Percentiles rank a stretch among this genome's conserved stretches.
Conservation (phyloP, 2,797 vertebrate genomes). For the Craterocephalus amniculus region DNA sequence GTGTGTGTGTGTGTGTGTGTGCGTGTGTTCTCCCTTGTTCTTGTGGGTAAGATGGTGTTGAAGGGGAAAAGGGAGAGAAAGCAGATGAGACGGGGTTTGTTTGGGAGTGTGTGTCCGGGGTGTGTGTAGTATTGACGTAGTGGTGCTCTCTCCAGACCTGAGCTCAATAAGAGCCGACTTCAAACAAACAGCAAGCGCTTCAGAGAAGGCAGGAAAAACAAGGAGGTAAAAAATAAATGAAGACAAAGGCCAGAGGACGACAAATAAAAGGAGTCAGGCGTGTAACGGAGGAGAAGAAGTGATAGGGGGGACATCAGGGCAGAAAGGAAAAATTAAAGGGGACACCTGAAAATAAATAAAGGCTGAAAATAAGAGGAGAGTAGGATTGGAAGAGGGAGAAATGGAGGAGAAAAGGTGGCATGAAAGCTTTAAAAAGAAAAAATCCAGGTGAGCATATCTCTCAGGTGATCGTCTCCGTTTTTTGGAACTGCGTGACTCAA, state of each 20-base stretch:
- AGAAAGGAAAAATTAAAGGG: background rate
- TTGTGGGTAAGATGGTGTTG: conserved; percentile 31
- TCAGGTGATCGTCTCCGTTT: too few species aligned
- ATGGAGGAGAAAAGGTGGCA: too few species aligned
- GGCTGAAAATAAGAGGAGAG: background rate
- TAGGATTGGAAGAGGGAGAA: background rate
- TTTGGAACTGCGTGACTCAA: too few species aligned
- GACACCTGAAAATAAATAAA: background rate
- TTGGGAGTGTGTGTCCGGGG: conserved; percentile 18
- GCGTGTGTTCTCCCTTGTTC: conserved; percentile 4
- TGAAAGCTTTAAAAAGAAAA: background rate
- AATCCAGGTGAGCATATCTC: too few species aligned
- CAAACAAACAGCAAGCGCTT: conserved; percentile 65
- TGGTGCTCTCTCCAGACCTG: conserved; percentile 59
- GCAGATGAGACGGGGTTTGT: conserved; percentile 29
- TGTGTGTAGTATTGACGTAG: conserved; percentile 58
- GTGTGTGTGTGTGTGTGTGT: conserved; percentile 9
- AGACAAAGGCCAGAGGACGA: conserved; percentile 5
- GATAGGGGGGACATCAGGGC: background rate
- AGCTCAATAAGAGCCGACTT: conserved; percentile 70
- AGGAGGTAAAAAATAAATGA: conserved; percentile 39
- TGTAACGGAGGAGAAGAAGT: conserved; percentile 6
- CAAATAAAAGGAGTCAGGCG: background rate
- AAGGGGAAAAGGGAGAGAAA: conserved; percentile 18
- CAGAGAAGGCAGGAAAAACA: conserved; percentile 22